Evolutionary conservation across 1,140 invertebrate genomes (phyloP), one percentile per base, ranked within the genome.

Genomic region (Mya arenaria): DNA sequence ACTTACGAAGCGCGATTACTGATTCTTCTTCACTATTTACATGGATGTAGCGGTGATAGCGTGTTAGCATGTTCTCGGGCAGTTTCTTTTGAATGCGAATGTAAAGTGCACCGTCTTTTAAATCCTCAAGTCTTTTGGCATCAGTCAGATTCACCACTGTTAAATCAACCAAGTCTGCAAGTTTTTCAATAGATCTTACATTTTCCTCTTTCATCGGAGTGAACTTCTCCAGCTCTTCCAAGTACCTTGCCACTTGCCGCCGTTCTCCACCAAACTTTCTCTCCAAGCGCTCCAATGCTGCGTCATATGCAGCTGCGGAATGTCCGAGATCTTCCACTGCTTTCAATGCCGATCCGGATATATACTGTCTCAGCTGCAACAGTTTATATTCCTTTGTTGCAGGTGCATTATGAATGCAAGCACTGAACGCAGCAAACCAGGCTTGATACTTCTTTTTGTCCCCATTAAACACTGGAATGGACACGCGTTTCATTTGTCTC

Each of bases 331-430:
- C 44, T 23, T 71, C 66, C 15, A 71, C 52, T 15, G 39, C 37
- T 30, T 48, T 6, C 32, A 71, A 23, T 8, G 37, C 41, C 23
- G 25, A n/a, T 5, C 66, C 66, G 25, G 19, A 25, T n/a, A 71
- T 17, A 52, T 52, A 71, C 32, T 71, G 66, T 8, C 66, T 36
- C 8, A 71, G 25, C n/a, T 71, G 66, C n/a, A 71, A 28, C 23
- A 71, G 37, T 52, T 71, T 71, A 52, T 71, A 71, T 30, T 71
- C 66, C n/a, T 34, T 19, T 5, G 66, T 48, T 25, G 66, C 66
- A 34, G 66, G 66, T n/a, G 66, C 66, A 8, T 44, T 30, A 32
- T 71, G 39, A 36, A 71, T 52, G 25, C 66, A 71, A 4, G 66
- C 37, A n/a, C 44, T 30, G 30, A 71, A 71, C 52, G 66, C 66